Conservation (phyloP, 2,888 invertebrate species). For the Cyclophora albipunctata region DNA sequence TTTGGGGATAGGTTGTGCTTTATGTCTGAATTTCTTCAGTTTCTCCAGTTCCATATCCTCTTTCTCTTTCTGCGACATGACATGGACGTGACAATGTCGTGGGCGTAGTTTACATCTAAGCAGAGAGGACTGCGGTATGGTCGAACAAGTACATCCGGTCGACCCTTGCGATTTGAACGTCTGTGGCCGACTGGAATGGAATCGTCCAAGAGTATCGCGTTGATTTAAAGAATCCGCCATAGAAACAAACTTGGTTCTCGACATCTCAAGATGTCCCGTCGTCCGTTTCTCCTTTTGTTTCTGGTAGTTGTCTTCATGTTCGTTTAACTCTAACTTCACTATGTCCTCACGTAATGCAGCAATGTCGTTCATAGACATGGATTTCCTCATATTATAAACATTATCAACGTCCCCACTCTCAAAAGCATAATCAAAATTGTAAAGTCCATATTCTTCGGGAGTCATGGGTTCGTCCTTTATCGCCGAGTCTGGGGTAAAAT, state of each 20-base stretch:
- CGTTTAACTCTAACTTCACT: conserved; percentile 17
- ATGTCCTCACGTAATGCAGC: conserved; percentile 38
- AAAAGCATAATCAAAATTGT: too few relatives aligned
- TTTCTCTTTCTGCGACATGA: conserved; percentile 75
- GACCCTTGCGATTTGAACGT: conserved; percentile 35
- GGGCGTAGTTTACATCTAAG: conserved; percentile 71
- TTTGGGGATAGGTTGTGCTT: conserved; percentile 79
- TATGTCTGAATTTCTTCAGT: conserved; percentile 79
- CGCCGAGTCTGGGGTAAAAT: conserved; percentile 44
- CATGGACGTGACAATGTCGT: conserved; percentile 66
- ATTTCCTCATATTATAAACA: conserved; percentile 47
- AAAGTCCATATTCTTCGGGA: conserved; percentile 30
- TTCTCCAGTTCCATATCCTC: conserved; percentile 79
- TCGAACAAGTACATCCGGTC: conserved; percentile 40
- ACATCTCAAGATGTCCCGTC: conserved; percentile 36
- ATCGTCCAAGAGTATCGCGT: conserved; percentile 76
- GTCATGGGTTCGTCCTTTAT: conserved; percentile 56
- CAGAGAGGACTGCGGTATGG: conserved; percentile 71
- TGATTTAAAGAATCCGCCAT: conserved; percentile 76
- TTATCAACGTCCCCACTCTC: conserved; percentile 35
- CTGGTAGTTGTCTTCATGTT: conserved; percentile 32
- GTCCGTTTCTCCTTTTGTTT: conserved; percentile 36
- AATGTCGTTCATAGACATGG: conserved; percentile 61
- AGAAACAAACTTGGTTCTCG: conserved; percentile 68
- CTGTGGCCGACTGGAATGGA: conserved; percentile 48